phyloP scores from a whole-genome alignment of 30 jellyfish, hydroid and myxozoan genomes.

The Phacellophora camtschatica region DNA sequence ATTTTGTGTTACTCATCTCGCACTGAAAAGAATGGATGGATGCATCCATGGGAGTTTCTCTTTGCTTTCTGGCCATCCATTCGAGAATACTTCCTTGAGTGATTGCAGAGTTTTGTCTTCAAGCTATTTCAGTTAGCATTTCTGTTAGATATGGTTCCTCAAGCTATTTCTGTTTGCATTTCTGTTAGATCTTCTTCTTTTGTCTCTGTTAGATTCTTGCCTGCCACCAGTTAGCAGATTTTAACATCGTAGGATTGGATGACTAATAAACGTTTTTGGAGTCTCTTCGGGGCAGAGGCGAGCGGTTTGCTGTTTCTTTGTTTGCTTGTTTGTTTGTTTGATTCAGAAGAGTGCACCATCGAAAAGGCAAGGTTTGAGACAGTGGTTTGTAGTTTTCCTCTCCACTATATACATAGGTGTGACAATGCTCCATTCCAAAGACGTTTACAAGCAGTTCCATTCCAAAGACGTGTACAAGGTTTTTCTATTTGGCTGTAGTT shows the following conservation, averaged over 20 bases:
- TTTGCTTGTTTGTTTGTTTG: too few species aligned
- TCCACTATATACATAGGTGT: slow-evolving; percentile 2
- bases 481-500: slow-evolving; percentile 40
- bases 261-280: background rate
- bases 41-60: background rate
- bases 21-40: slow-evolving; percentile 27
- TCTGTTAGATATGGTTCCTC: background rate
- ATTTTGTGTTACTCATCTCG: too few species aligned
- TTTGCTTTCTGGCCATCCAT: background rate
- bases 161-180: background rate
- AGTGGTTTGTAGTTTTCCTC: too few species aligned
- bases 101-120: background rate
- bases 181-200: background rate
- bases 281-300: slow-evolving; percentile 18
- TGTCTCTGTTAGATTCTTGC: background rate
- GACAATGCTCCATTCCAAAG: slow-evolving; percentile 17
- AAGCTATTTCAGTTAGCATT: background rate
- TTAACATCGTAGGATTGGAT: slow-evolving; percentile 6
- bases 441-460: slow-evolving; percentile 23
- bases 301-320: slow-evolving; percentile 5
- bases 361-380: background rate
- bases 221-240: background rate
- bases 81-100: background rate
- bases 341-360: too few species aligned
- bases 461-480: too few species aligned